phyloP scores from a whole-genome alignment of 2,113 vertebrate species.

The Rattus norvegicus region DNA sequence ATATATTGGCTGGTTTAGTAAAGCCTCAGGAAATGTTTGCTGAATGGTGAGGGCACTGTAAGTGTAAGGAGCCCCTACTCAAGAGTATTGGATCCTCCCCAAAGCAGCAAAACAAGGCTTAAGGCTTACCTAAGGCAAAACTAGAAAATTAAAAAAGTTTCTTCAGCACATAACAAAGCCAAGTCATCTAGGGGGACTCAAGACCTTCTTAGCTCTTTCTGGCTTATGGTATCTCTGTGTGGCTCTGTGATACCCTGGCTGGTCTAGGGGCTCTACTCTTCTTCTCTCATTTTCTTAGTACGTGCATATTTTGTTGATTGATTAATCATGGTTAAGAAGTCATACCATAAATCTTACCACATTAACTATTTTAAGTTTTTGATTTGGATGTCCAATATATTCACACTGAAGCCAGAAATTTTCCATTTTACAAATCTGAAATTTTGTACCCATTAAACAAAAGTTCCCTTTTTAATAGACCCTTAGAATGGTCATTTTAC shows the following conservation, averaged over 20 bases:
- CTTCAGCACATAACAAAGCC: neutral
- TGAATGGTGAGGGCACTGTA: neutral
- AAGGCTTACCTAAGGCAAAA: neutral
- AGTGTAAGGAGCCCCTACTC: neutral
- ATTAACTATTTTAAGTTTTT: neutral
- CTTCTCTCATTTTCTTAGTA: neutral
- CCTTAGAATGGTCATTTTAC: neutral
- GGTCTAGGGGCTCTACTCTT: neutral
- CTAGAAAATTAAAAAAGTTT: neutral
- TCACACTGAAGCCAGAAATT: neutral
- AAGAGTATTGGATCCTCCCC: neutral
- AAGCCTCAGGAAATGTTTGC: constrained; percentile 19
- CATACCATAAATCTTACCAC: neutral
- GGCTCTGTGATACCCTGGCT: neutral
- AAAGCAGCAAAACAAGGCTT: constrained; percentile 7
- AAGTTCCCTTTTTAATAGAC: neutral
- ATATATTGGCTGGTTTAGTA: neutral
- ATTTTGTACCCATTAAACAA: neutral
- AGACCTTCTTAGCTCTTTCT: neutral
- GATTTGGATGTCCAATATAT: neutral
- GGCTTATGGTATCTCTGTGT: accelerated
- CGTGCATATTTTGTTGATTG: neutral
- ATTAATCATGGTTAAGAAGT: neutral
- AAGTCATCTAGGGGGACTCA: neutral
- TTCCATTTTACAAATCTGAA: neutral